Percentiles rank a stretch among this genome's conserved stretches.
phyloP scores from a whole-genome alignment of 2,888 invertebrate species.

The Mythimna loreyi region DNA sequence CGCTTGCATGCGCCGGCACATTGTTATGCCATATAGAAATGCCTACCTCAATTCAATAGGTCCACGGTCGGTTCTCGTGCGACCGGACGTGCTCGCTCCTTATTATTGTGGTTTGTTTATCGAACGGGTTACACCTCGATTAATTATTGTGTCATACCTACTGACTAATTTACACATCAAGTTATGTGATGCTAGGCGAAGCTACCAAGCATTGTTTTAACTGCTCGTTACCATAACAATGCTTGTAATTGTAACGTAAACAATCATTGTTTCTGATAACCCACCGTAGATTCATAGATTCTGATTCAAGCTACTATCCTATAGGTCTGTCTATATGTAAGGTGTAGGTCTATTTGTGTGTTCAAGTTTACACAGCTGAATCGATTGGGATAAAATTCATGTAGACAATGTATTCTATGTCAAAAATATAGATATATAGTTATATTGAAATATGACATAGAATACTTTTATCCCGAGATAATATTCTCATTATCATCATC shows the following conservation, averaged over 20 bases:
- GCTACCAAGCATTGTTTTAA: background rate
- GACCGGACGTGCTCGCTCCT: conserved; percentile 78
- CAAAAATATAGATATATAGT: too few relatives aligned
- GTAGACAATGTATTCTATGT: too few relatives aligned
- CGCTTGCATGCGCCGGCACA: conserved; percentile 77
- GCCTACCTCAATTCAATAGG: conserved; percentile 76
- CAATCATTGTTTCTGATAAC: background rate
- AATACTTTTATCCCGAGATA: too few relatives aligned
- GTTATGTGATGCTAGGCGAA: conserved; percentile 2
- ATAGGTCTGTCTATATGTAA: too few relatives aligned
- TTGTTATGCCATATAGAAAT: conserved; percentile 81
- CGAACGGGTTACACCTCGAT: conserved; percentile 53
- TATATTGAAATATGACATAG: too few relatives aligned
- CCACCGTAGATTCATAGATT: background rate
- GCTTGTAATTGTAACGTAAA: background rate
- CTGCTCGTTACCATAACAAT: conserved; percentile 2
- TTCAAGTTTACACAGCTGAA: too few relatives aligned
- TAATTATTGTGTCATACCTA: conserved; percentile 50
- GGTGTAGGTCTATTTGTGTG: too few relatives aligned
- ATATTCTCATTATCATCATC: too few relatives aligned
- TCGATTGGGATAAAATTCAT: too few relatives aligned
- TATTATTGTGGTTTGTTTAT: conserved; percentile 68
- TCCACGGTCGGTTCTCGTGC: conserved; percentile 77
- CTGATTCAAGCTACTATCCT: too few relatives aligned
- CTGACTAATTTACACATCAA: conserved; percentile 24